Base-by-base conservation (phyloP, 2,888 invertebrate genomes). In the Lithophane semibrunnea region DNA sequence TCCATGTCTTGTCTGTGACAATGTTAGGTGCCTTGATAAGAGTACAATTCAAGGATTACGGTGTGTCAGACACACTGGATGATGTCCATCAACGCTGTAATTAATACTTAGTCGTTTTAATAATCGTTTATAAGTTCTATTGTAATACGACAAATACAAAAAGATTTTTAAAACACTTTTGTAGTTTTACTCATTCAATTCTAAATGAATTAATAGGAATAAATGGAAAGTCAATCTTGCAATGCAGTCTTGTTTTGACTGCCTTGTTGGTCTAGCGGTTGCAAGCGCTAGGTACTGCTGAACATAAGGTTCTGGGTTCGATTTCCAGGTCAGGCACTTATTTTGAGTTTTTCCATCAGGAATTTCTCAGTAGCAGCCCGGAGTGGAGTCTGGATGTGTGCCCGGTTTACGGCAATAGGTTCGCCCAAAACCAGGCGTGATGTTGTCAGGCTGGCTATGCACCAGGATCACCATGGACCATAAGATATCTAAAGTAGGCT, bases 131-230 rank as follows among this genome's bases (percentile, higher is more conserved):
- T 89, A 88, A 86, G 83, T 88, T 88, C 80, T 88, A 89, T 88
- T 88, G 91, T 90, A 89, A 88, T 91, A 90, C 86, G 90, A 92
- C 90, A 91, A 92, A 94, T 94, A 93, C 90, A 94, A 91, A 90
- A 90, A 86, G 85, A 85, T 90, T 92, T 88, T 83, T 79, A 89
- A 85, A 88, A 85, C 79, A 87, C 74, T 83, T 83, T 68, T 79
- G 69, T 64, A 61, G 78, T 90, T 90, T 90, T 83, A 87, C 87
- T 90, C 2, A 3, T 24, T 29, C 7, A 18, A 8, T 60, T 49
- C 16, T 8, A 18, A 47, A 8, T 63, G 0, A n/a, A 72, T 12
- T 12, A 24, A 18, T 3, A 24, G 4, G n/a, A 65, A 24, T 8
- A 7, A 18, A n/a, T n/a, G 24, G 58, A n/a, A 18, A 13, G n/a